phyloP scores from a whole-genome alignment of 2,888 invertebrate species.

The Phaonia tiefii region DNA sequence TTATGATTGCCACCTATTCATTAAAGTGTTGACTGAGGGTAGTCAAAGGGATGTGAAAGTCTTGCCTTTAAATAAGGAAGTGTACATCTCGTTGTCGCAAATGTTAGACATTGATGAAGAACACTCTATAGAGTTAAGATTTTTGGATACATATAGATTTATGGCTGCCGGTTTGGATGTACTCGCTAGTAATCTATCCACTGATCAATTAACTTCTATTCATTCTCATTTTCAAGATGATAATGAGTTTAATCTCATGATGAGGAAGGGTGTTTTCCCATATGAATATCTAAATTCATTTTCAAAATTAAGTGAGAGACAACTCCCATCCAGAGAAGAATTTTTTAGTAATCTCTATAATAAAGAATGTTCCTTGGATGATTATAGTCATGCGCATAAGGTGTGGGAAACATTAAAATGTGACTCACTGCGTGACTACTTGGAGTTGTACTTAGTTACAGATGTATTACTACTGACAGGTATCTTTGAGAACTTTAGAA shows the following conservation, averaged over 20 bases:
- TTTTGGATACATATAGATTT: too few relatives aligned
- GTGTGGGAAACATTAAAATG: neutral
- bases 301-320: neutral
- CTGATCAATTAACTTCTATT: neutral
- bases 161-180: conserved; percentile 25
- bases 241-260: conserved; percentile 5
- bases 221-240: neutral
- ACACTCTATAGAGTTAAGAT: too few relatives aligned
- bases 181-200: too few relatives aligned
- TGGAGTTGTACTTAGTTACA: neutral
- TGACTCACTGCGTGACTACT: neutral
- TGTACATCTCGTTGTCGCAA: conserved; percentile 66
- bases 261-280: conserved; percentile 5
- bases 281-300: conserved; percentile 5
- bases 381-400: neutral
- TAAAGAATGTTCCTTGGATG: neutral
- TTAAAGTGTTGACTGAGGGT: neutral
- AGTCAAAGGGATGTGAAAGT: conserved; percentile 60
- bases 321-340: conserved; percentile 5
- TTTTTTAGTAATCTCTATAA: neutral
- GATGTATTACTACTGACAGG: neutral
- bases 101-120: conserved; percentile 19
- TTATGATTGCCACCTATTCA: conserved; percentile 7
- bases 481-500: neutral
- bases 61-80: conserved; percentile 73